A percentile compares a stretch with the other conserved stretches of the same genome.
Evolutionary conservation across 1,140 invertebrate species (phyloP).

Genomic region (Nylanderia fulva): DNA sequence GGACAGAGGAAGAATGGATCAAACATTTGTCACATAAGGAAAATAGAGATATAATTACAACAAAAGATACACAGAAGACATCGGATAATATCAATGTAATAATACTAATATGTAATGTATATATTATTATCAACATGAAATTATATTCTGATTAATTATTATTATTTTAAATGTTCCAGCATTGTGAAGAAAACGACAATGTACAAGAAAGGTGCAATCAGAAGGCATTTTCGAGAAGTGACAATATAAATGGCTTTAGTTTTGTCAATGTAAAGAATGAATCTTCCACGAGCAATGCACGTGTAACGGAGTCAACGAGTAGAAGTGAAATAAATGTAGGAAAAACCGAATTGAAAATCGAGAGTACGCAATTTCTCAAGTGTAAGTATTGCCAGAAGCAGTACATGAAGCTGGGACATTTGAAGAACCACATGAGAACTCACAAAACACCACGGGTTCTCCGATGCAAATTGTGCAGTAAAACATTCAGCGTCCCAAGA

Average conservation of each 20-base stretch:
- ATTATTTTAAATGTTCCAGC: conserved; percentile 15
- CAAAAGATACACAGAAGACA: conserved; percentile 5
- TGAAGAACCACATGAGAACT: conserved; percentile 75
- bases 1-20: conserved; percentile 72
- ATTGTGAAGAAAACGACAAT: conserved; percentile 12
- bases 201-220: background rate
- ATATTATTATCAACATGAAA: conserved; percentile 5
- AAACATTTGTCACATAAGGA: background rate
- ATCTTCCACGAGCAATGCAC: conserved; percentile 4
- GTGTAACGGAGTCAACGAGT: conserved; percentile 27
- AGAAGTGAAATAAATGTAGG: conserved; percentile 10
- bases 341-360: conserved; percentile 24
- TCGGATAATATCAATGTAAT: conserved; percentile 49
- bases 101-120: conserved; percentile 1
- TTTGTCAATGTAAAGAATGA: conserved; percentile 66
- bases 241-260: conserved; percentile 61
- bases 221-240: background rate
- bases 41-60: background rate
- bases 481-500: conserved; percentile 70
- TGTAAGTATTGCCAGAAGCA: conserved; percentile 77
- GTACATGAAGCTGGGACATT: conserved; percentile 73
- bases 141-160: conserved; percentile 32
- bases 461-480: conserved; percentile 72
- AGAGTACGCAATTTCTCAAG: conserved; percentile 54
- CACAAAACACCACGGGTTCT: conserved; percentile 62